A percentile compares a stretch with the other conserved stretches of the same genome.
phyloP scores from a whole-genome alignment of 2,888 invertebrate genomes.

The Saturnia pavonia region DNA sequence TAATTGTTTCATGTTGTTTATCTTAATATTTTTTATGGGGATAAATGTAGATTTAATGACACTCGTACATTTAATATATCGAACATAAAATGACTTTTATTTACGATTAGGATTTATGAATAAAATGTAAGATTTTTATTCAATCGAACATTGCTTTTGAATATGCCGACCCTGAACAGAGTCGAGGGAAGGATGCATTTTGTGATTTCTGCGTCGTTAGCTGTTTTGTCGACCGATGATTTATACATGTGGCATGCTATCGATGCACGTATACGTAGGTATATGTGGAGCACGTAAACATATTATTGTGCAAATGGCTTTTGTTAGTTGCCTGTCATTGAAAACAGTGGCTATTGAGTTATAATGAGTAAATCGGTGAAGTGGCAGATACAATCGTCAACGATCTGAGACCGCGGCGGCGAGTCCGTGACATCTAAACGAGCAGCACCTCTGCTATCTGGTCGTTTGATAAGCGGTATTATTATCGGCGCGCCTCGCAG shows the following conservation, averaged over 20 bases:
- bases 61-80: no score
- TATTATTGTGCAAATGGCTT: slow-evolving; percentile 35
- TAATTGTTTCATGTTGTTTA: background rate
- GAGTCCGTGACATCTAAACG: slow-evolving; percentile 77
- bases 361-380: slow-evolving; percentile 56
- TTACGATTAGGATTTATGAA: no score
- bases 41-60: background rate
- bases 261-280: slow-evolving; percentile 7
- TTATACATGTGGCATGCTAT: slow-evolving; percentile 1
- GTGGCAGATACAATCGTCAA: slow-evolving; percentile 53
- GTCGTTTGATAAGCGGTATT: slow-evolving; percentile 73
- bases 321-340: slow-evolving; percentile 42
- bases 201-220: background rate
- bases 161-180: background rate
- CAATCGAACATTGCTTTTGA: background rate
- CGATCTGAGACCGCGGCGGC: background rate
- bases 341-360: slow-evolving; percentile 53
- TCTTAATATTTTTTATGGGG: background rate
- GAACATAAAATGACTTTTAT: no score
- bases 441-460: slow-evolving; percentile 80
- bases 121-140: no score
- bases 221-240: background rate
- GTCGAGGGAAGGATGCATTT: background rate
- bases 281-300: slow-evolving; percentile 24
- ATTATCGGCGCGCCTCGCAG: slow-evolving; percentile 69